Evolutionary conservation across 2,888 invertebrate species (phyloP).

Genomic region (Lycia hirtaria): DNA sequence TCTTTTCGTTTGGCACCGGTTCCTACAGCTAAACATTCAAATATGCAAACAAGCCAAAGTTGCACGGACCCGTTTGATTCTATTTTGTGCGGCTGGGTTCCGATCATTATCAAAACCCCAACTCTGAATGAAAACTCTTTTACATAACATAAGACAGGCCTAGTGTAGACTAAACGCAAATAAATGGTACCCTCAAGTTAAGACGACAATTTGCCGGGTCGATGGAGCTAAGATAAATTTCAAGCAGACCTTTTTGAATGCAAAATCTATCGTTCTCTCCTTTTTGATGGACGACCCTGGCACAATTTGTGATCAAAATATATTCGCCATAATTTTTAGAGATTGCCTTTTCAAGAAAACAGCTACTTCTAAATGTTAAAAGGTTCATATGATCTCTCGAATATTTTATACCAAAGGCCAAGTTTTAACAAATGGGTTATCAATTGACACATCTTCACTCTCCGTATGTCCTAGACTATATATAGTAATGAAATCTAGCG

Average conservation of each 20-base stretch:
- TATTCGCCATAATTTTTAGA: not conserved
- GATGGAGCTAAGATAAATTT: conserved; percentile 71
- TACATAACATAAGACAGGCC: conserved; percentile 74
- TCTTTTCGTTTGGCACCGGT: conserved; percentile 22
- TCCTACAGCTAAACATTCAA: conserved; percentile 43
- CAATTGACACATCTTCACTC: too few relatives aligned
- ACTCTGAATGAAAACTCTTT: conserved; percentile 67
- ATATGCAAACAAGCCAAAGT: conserved; percentile 53
- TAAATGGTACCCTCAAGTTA: conserved; percentile 75
- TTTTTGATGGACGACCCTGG: conserved; percentile 53
- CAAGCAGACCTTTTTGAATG: conserved; percentile 64
- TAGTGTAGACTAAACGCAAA: conserved; percentile 74
- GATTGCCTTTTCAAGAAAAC: too few relatives aligned
- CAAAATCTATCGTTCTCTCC: conserved; percentile 61
- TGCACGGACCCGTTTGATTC: conserved; percentile 57
- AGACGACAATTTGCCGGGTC: conserved; percentile 78
- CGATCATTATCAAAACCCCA: conserved; percentile 57
- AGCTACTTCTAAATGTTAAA: too few relatives aligned
- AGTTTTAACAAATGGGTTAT: too few relatives aligned
- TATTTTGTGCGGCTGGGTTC: conserved; percentile 56
- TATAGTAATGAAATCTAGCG: too few relatives aligned
- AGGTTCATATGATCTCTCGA: too few relatives aligned
- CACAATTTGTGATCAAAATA: conserved; percentile 43
- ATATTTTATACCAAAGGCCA: too few relatives aligned
- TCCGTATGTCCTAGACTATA: too few relatives aligned